Percentiles rank a stretch among this genome's conserved stretches.
phyloP scores from a whole-genome alignment of 2,888 invertebrate species.

The Gonocerus acuteangulatus region DNA sequence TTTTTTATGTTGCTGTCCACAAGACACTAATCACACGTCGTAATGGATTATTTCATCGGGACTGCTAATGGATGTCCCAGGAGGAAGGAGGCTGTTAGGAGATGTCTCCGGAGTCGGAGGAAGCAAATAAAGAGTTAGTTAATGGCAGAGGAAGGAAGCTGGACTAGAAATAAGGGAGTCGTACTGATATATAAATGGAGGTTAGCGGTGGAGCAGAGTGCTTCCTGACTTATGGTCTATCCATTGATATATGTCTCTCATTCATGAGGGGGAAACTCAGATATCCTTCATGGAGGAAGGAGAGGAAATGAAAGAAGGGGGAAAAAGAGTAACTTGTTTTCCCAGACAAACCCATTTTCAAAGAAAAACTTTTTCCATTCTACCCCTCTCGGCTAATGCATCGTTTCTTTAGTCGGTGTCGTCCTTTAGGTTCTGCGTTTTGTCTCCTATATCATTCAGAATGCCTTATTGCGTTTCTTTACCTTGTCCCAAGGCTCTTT shows the following conservation, averaged over 20 bases:
- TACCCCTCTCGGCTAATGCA: too few species aligned
- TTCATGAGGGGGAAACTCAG: constrained; percentile 6
- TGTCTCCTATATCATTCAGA: too few species aligned
- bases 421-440: too few species aligned
- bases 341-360: neutral
- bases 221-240: constrained; percentile 11
- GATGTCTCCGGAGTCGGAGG: neutral
- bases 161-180: constrained; percentile 3
- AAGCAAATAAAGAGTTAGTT: constrained; percentile 7
- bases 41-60: too few species aligned
- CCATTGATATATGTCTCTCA: constrained; percentile 14
- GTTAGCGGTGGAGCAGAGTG: constrained; percentile 11
- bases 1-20: too few species aligned
- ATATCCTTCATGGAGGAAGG: constrained; percentile 1
- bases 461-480: too few species aligned
- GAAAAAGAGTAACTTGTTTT: constrained; percentile 16
- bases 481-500: too few species aligned
- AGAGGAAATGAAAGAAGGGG: neutral
- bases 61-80: too few species aligned
- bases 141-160: neutral
- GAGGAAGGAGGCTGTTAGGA: neutral
- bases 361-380: too few species aligned
- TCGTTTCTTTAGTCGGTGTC: too few species aligned
- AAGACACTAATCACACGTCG: too few species aligned
- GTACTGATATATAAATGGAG: constrained; percentile 10